Evolutionary conservation across 1,140 invertebrate species (phyloP), one percentile per base, ranked within the genome.

Genomic region (Mylabris phalerata): DNA sequence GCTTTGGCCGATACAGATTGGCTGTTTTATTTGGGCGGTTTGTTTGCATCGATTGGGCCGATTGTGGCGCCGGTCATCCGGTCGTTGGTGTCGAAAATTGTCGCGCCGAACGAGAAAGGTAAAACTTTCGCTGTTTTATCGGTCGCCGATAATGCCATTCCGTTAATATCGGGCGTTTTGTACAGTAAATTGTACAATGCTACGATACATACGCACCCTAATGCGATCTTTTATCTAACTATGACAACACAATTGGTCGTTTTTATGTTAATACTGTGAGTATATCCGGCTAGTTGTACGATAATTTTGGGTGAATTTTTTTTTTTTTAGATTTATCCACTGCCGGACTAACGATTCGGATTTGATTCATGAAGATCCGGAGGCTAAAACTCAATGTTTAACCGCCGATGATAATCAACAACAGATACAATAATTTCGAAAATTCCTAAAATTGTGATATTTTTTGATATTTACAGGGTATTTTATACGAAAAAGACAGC

Each of bases 141-240:
- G 0, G 86, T 88, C 1, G 88, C 85, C 61, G 87, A 90, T 66
- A 89, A 87, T 65, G 84, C 86, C 0, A 82, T 88, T 7, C 85
- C 85, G 1, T 72, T 89, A 51, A 76, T 89, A 46, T 87, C 85
- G 9, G 82, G 84, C 0, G 73, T 83, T 1, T 71, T 88, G 25
- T 89, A 89, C 64, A 79, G 81, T 11, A 84, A 88, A 67, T 68
- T 89, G 10, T 89, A 89, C 69, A 83, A 82, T 45, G 79, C 79
- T 0, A 85, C 85, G 0, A 75, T 87, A 10, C 61, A 78, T 40
- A 75, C 75, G 11, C 67, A 76, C 62, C 79, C 82, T 3, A 79
- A 70, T 62, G 75, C 78, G 0, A 82, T 90, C 62, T 89, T 83
- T 65, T 82, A 82, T 69, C 73, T 90, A 1, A 89, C 88, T 0